These are phyloP conservation scores for Acanthurus tractus DNA, from an alignment of 2,797 vertebrate species.

Conservation along the genomic window DNA sequence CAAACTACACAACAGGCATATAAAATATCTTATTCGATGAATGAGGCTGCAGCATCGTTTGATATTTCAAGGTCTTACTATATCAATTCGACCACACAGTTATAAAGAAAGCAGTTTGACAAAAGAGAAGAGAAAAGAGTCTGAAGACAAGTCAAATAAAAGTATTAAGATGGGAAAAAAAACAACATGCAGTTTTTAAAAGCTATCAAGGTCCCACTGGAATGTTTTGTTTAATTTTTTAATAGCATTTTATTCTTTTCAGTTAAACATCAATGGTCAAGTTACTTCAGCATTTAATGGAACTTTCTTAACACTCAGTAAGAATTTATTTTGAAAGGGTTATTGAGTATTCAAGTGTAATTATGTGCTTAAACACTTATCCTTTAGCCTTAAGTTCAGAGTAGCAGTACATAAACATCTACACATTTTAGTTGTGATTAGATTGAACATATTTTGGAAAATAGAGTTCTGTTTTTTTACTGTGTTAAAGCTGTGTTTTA, in stretches of 20 bases:
- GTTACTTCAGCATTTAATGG: neutral
- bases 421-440: neutral
- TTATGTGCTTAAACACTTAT: neutral
- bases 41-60: conserved; percentile 1
- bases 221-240: neutral
- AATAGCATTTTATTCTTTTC: neutral
- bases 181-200: conserved; percentile 15
- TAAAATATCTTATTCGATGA: neutral
- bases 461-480: conserved; percentile 37
- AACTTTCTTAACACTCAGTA: conserved; percentile 5
- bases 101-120: neutral
- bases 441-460: conserved; percentile 6
- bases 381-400: neutral
- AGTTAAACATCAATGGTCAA: conserved; percentile 1
- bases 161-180: neutral
- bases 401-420: neutral
- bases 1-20: neutral
- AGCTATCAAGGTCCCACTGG: conserved; percentile 15
- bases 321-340: neutral
- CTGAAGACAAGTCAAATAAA: conserved; percentile 9
- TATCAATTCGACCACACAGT: neutral
- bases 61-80: neutral
- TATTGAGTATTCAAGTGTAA: neutral
- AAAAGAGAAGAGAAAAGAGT: neutral
- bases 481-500: conserved; percentile 43